These are phyloP conservation scores for Prenolepis imparis DNA, from an alignment of 2,888 invertebrate species.

Conservation along the genomic window DNA sequence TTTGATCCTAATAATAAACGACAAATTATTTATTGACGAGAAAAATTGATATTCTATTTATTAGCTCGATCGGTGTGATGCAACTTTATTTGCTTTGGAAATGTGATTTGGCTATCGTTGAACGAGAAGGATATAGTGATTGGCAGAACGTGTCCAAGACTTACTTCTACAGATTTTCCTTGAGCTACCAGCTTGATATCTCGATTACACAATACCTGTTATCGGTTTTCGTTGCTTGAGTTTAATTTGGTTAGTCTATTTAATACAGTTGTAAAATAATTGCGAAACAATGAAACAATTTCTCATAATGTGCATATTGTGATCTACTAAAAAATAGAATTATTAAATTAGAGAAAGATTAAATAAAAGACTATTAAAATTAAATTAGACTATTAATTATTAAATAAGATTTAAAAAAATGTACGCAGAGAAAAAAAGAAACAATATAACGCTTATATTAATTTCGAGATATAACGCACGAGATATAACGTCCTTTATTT, in stretches of 20 bases:
- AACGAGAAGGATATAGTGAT: constrained; percentile 50
- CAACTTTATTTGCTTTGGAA: constrained; percentile 53
- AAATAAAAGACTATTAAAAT: too few species aligned
- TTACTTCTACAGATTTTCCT: constrained; percentile 60
- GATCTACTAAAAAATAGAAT: too few species aligned
- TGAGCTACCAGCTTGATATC: constrained; percentile 61
- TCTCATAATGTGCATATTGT: neutral
- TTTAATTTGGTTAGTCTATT: constrained; percentile 73
- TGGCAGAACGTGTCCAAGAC: constrained; percentile 63
- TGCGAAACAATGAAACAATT: neutral
- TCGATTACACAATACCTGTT: constrained; percentile 68
- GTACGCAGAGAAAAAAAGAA: neutral
- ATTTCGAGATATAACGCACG: constrained; percentile 1
- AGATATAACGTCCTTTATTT: constrained; percentile 4
- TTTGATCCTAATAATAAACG: neutral
- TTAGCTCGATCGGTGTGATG: constrained; percentile 25
- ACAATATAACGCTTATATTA: neutral
- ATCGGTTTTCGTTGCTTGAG: constrained; percentile 70
- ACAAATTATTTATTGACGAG: neutral
- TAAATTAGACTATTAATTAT: too few species aligned
- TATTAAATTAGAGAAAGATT: too few species aligned
- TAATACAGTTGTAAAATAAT: constrained; percentile 16
- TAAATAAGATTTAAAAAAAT: neutral
- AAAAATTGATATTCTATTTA: constrained; percentile 35
- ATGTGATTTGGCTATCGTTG: constrained; percentile 32